A percentile compares a stretch with the other conserved stretches of the same genome.
Conservation (phyloP, 2,888 invertebrate genomes). For the Macrosiphum euphorbiae region DNA sequence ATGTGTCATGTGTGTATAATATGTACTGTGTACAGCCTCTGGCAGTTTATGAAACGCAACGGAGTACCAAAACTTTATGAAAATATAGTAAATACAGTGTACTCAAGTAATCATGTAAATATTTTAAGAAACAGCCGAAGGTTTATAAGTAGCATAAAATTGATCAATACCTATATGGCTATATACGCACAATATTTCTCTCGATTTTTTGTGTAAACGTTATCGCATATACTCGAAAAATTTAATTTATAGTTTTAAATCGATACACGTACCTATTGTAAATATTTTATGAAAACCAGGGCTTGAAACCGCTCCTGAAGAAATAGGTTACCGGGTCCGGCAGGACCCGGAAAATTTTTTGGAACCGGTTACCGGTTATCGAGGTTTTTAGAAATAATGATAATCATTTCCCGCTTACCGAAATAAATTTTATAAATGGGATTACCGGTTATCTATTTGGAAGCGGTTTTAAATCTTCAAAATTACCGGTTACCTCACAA, state of each 20-base stretch:
- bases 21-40: background rate
- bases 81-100: background rate
- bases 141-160: background rate
- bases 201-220: background rate
- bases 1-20: background rate
- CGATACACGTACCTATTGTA: background rate
- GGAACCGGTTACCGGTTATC: too few relatives aligned
- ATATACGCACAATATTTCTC: background rate
- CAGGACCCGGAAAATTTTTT: too few relatives aligned
- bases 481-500: too few relatives aligned
- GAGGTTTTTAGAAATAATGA: too few relatives aligned
- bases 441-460: too few relatives aligned
- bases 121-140: background rate
- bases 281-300: background rate
- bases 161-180: background rate
- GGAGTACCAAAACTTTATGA: background rate
- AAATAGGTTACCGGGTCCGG: too few relatives aligned
- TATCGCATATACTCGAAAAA: background rate
- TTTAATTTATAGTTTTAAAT: background rate
- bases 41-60: background rate
- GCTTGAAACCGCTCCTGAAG: too few relatives aligned
- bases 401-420: too few relatives aligned
- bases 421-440: too few relatives aligned
- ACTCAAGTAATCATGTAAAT: slow-evolving; percentile 8
- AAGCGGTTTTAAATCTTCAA: too few relatives aligned